Base-by-base conservation (phyloP, 2,797 vertebrate species). In the Trichosurus vulpecula region DNA sequence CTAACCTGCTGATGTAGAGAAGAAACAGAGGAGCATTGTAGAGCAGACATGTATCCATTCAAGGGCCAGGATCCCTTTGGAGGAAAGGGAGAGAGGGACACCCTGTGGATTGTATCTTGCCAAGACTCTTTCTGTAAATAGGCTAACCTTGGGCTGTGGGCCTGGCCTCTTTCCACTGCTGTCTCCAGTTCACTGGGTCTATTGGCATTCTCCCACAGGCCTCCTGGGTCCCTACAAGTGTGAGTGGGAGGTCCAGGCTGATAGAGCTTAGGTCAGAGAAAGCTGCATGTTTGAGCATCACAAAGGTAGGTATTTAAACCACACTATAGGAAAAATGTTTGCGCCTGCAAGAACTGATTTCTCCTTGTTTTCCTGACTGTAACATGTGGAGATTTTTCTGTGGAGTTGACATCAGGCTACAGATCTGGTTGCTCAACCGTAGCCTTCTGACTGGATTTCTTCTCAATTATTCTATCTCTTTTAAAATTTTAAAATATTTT, bases 251-350 rank as follows among this genome's bases (percentile, higher is more conserved):
- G 54, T 54, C 93, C 94, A 52, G 91, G 93, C 58, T 74, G 95
- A 94, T 93, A 96, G 94, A 90, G 29, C 41, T 47, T 56, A 74
- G 54, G 52, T 53, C 29, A 54, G 16, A 87, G 41, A 87, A 95
- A 81, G n/a, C 90, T 92, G 5, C 56, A 27, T 89, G 53, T 58
- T 92, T 92, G 57, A 89, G 10, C 13, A n/a, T 92, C 93, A 47
- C 74, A 87, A 74, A 47, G 22, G 41, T 51, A 47, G 74, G 74
- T 11, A 87, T 87, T 87, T 47, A 47, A 87, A 11, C n/a, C 22
- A 47, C 22, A 47, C 22, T 47, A 27, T 47, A 91, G 96, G 56
- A 95, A 92, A 9, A 56, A 29, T 27, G 2, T 92, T 93, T 58
- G 13, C 92, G 92, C 41, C 74, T 30, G n/a, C 55, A 94, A 52